These are phyloP conservation scores for Goniozus legneri DNA, from an alignment of 1,140 invertebrate species.

Conservation along the genomic window DNA sequence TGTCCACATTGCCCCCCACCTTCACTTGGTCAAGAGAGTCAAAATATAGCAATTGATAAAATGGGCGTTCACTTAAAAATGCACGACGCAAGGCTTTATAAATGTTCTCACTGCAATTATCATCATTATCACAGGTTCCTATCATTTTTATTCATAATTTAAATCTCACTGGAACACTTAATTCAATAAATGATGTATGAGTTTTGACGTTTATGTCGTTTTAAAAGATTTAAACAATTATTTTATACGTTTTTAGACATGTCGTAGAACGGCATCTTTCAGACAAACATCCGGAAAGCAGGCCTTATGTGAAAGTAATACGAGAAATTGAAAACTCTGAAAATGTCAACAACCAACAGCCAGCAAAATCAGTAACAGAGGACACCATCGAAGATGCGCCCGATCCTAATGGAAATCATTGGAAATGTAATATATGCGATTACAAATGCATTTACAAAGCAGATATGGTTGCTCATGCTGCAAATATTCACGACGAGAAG, in stretches of 20 bases:
- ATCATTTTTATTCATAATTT: too few species aligned
- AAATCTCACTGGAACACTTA: conserved; percentile 4
- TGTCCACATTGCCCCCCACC: conserved; percentile 67
- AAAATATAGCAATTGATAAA: conserved; percentile 55
- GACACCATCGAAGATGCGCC: conserved; percentile 24
- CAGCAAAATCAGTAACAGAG: conserved; percentile 7
- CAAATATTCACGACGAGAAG: conserved; percentile 59
- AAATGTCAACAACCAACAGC: conserved; percentile 24
- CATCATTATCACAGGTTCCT: conserved; percentile 60
- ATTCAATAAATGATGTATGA: not conserved
- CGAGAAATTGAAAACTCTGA: conserved; percentile 55
- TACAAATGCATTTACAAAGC: conserved; percentile 59
- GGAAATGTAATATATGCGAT: conserved; percentile 69
- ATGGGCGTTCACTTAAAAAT: conserved; percentile 70
- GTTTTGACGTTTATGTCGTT: not conserved
- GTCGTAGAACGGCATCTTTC: conserved; percentile 65
- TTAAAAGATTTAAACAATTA: too few species aligned
- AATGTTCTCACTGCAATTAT: conserved; percentile 65
- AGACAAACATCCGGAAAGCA: conserved; percentile 61
- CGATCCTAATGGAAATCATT: conserved; percentile 56
- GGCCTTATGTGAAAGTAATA: conserved; percentile 56
- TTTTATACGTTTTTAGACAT: conserved; percentile 41
- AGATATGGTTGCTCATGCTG: conserved; percentile 60
- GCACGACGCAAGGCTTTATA: conserved; percentile 68
- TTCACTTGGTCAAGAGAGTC: conserved; percentile 38